Evolutionary conservation across 1,140 invertebrate species (phyloP).

Genomic region (Antheraea mylitta): DNA sequence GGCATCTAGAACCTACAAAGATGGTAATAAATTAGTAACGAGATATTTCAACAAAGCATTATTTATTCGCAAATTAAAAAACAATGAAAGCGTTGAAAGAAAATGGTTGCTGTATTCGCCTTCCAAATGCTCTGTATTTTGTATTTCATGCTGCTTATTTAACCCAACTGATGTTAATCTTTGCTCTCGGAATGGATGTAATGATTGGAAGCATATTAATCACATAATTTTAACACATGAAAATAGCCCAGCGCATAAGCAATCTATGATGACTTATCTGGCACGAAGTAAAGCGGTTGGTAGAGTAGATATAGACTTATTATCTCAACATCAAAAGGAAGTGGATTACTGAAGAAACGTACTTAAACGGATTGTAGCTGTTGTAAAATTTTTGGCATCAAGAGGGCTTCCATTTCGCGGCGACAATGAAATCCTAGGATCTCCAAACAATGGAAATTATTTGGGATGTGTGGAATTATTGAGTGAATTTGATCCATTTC

Average conservation of each 20-base stretch:
- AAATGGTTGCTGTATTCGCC: slow-evolving; percentile 28
- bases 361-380: no score
- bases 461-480: no score
- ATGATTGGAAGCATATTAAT: slow-evolving; percentile 21
- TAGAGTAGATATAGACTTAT: no score
- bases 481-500: no score
- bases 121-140: slow-evolving; percentile 19
- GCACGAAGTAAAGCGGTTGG: no score
- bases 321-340: no score
- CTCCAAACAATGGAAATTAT: no score
- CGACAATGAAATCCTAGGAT: no score
- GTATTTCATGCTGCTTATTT: slow-evolving; percentile 14
- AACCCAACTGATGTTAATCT: slow-evolving; percentile 15
- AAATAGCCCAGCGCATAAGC: slow-evolving; percentile 7
- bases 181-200: slow-evolving; percentile 22
- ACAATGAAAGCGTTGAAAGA: slow-evolving; percentile 27
- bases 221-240: slow-evolving; percentile 16
- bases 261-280: no score
- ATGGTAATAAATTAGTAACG: slow-evolving; percentile 13
- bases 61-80: slow-evolving; percentile 8
- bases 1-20: slow-evolving; percentile 22
- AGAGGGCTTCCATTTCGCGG: no score
- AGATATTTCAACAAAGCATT: slow-evolving; percentile 28
- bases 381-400: no score
- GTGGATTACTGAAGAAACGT: no score